A percentile compares a stretch with the other conserved stretches of the same genome.
These are phyloP conservation scores for Epinotia brunnichana DNA, from an alignment of 2,888 invertebrate genomes.

Conservation along the genomic window DNA sequence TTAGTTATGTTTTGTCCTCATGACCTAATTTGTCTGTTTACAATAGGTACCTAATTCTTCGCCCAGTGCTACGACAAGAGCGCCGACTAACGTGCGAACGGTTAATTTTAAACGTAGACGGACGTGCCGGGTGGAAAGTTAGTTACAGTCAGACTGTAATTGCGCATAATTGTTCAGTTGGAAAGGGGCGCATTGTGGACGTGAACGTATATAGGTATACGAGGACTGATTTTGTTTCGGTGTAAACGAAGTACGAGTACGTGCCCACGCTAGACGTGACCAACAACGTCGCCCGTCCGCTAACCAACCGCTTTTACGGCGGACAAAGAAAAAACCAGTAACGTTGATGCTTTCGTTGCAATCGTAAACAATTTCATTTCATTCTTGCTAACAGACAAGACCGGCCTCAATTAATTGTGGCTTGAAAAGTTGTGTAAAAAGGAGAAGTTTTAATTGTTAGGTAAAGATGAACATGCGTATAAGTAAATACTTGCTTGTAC, in stretches of 20 bases:
- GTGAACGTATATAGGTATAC: background rate
- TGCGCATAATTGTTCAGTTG: slow-evolving; percentile 17
- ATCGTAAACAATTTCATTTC: slow-evolving; percentile 13
- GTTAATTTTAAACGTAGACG: slow-evolving; percentile 10
- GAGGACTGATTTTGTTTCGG: slow-evolving; percentile 22
- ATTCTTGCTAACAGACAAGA: background rate
- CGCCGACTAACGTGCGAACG: background rate
- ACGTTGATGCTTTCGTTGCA: slow-evolving; percentile 12
- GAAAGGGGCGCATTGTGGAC: background rate
- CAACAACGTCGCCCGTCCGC: background rate
- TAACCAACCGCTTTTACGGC: background rate
- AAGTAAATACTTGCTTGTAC: background rate
- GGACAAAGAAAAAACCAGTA: slow-evolving; percentile 16
- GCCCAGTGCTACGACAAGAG: background rate
- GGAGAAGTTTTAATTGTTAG: background rate
- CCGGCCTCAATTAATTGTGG: background rate
- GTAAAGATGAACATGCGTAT: background rate
- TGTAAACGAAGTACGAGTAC: slow-evolving; percentile 3
- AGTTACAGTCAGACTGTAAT: slow-evolving; percentile 22
- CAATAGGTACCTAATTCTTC: background rate
- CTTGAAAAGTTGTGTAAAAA: background rate
- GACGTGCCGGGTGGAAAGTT: slow-evolving; percentile 17
- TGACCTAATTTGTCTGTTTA: background rate
- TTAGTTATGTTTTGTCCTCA: background rate
- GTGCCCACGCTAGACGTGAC: slow-evolving; percentile 25